phyloP scores from a whole-genome alignment of 2,113 vertebrate species.

The Pipa parva region DNA sequence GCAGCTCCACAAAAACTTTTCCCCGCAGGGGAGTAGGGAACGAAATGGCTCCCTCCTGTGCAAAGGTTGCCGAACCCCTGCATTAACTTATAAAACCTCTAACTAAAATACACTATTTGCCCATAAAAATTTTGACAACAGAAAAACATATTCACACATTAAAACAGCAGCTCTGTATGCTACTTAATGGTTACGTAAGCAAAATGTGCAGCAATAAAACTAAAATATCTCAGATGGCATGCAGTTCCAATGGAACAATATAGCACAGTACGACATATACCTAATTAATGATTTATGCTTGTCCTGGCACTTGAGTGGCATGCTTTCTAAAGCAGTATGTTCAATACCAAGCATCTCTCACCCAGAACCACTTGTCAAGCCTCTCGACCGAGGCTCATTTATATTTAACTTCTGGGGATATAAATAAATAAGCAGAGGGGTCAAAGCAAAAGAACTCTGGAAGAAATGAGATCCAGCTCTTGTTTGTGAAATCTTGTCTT shows the following conservation, averaged over 20 bases:
- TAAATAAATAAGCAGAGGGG: slow-evolving; percentile 19
- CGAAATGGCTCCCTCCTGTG: too few relatives aligned
- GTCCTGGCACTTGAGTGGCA: not conserved
- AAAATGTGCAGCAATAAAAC: not conserved
- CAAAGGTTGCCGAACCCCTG: too few relatives aligned
- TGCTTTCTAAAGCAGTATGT: not conserved
- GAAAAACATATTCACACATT: too few relatives aligned
- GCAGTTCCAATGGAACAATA: not conserved
- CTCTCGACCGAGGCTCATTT: slow-evolving; percentile 10
- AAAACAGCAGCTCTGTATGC: not conserved
- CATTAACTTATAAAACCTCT: too few relatives aligned
- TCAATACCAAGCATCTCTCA: not conserved
- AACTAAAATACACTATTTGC: too few relatives aligned
- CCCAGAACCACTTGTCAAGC: not conserved
- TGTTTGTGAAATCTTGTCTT: slow-evolving; percentile 17
- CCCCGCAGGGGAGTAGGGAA: too few relatives aligned
- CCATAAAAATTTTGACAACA: too few relatives aligned
- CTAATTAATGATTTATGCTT: not conserved
- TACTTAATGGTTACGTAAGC: not conserved
- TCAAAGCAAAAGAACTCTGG: slow-evolving; percentile 12
- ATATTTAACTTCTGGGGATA: slow-evolving; percentile 28
- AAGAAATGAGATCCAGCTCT: slow-evolving; percentile 21
- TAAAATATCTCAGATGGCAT: not conserved
- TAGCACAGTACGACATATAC: not conserved
- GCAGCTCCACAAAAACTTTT: too few relatives aligned